phyloP scores from a whole-genome alignment of 2,113 vertebrate genomes.

The Macaca nemestrina region DNA sequence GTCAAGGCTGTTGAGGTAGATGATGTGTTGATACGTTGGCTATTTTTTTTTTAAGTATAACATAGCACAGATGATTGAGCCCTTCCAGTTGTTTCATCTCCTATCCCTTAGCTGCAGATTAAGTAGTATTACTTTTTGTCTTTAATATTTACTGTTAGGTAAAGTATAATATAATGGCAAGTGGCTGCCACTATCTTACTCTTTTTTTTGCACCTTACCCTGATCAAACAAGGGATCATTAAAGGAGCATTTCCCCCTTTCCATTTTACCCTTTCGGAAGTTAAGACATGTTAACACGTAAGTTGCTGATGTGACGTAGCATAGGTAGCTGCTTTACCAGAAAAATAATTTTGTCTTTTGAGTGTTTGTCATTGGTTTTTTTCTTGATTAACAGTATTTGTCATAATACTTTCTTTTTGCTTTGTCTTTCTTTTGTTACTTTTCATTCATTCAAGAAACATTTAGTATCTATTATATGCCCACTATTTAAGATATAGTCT shows the following conservation, averaged over 20 bases:
- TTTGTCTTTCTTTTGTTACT: background rate
- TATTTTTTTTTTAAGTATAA: background rate
- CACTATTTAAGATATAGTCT: background rate
- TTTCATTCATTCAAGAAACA: slow-evolving; percentile 7
- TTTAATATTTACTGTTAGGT: background rate
- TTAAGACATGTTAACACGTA: background rate
- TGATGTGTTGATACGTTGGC: background rate
- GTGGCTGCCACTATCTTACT: background rate
- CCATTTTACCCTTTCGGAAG: background rate
- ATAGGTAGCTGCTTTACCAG: background rate
- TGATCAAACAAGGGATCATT: background rate
- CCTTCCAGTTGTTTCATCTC: background rate
- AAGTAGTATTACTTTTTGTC: background rate
- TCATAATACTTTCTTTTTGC: background rate
- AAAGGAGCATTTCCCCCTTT: background rate
- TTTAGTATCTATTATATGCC: background rate
- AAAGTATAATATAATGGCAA: background rate
- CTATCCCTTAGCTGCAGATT: background rate
- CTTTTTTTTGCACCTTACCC: background rate
- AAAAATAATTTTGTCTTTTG: slow-evolving; percentile 20
- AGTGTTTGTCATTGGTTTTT: background rate
- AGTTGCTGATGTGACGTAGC: background rate
- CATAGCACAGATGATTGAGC: background rate
- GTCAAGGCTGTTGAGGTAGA: background rate
- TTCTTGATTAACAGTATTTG: background rate